A percentile compares a stretch with the other conserved stretches of the same genome.
Evolutionary conservation across 2,113 vertebrate genomes (phyloP).

Genomic region (Notiomystis cincta): DNA sequence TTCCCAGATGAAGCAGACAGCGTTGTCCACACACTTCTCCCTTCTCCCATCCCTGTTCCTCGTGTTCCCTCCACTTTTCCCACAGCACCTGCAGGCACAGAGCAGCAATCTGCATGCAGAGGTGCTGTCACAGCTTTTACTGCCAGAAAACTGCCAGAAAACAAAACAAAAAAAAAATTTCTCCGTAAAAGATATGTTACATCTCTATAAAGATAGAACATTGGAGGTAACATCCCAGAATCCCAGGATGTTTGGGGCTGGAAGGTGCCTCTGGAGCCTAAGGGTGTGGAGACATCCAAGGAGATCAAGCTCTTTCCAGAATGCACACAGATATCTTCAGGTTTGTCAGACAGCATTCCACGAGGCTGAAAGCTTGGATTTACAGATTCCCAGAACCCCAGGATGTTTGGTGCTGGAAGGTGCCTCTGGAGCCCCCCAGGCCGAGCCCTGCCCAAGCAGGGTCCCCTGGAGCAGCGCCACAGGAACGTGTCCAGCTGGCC

Average conservation of each 20-base stretch:
- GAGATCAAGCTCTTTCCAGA: background rate
- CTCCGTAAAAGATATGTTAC: no score
- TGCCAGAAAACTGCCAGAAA: background rate
- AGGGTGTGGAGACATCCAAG: rapidly evolving
- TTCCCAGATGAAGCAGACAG: background rate
- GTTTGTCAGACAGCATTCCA: background rate
- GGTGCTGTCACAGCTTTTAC: background rate
- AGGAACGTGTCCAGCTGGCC: no score
- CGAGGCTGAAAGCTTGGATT: background rate
- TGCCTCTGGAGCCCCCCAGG: no score
- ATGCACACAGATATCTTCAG: background rate
- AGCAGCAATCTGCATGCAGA: background rate
- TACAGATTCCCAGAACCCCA: no score
- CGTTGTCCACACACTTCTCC: rapidly evolving
- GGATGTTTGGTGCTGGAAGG: no score
- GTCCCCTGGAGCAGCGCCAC: no score
- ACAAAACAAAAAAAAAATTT: background rate
- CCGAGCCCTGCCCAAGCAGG: no score
- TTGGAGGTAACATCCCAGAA: background rate
- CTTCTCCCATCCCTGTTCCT: background rate
- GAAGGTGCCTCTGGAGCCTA: background rate
- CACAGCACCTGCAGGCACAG: background rate
- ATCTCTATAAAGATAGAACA: background rate
- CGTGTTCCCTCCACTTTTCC: background rate
- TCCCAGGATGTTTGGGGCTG: rapidly evolving